Evolutionary conservation across 1,140 invertebrate species (phyloP), one percentile per base, ranked within the genome.

Genomic region (Apis laboriosa): DNA sequence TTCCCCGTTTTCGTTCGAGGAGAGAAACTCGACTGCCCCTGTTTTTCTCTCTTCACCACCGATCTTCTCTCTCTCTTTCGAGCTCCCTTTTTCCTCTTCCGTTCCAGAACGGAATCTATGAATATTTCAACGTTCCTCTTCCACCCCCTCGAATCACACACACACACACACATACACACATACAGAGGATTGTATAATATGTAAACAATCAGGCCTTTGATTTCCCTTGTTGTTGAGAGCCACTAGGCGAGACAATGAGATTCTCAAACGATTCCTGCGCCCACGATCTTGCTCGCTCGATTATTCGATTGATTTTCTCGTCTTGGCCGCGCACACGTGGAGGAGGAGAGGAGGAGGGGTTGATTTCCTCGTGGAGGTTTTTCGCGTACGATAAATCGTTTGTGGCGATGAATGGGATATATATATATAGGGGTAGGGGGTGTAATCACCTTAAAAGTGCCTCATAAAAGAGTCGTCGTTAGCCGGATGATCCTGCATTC

Each of bases 71-170:
- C 49, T 49, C 5, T 15, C 11, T 55, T 7, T 61, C 61, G 24
- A 24, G 24, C 21, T 28, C 24, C 21, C 21, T 28, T 55, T 68
- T 67, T 77, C 80, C 12, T 80, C 9, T 24, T 58, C 43, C 34
- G 61, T 49, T 15, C 49, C 63, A 73, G 56, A 4, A 21, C 43
- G 17, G 60, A 72, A 68, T 61, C 80, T 73, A 85, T 85, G 84
- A 85, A 85, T 85, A 85, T 85, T 85, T 85, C 80, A 85, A 82
- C 67, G 84, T 9, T 53, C 43, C 84, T 82, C 58, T 43, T 17
- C 53, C 34, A 17, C 58, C 58, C 61, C 53, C 17, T 43, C 72
- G 82, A 84, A 84, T 84, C 79, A 72, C 17, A 53, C 68, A 61
- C 9, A 49, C n/a, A 53, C 66, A 70, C 63, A 75, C 56, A 72